Evolutionary conservation across 2,113 vertebrate species (phyloP).

Genomic region (Tauraco erythrolophus): DNA sequence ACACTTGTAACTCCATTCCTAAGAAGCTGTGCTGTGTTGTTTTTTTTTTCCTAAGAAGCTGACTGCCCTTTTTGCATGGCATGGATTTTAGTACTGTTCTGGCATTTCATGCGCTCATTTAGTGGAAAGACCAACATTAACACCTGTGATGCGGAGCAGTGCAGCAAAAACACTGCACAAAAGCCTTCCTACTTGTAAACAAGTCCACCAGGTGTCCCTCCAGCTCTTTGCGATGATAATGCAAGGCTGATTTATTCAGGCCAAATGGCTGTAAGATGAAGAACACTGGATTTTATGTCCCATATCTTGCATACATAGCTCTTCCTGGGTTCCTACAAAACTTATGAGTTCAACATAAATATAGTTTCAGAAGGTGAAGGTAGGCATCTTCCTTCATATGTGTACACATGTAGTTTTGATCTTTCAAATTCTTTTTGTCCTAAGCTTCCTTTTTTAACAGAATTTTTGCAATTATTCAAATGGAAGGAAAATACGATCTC

Average conservation of each 20-base stretch:
- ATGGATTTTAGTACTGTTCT: neutral
- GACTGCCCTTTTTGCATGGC: neutral
- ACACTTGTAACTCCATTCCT: neutral
- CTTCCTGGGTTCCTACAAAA: neutral
- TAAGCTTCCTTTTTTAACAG: neutral
- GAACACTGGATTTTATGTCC: neutral
- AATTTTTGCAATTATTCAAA: neutral
- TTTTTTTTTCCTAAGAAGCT: too few species aligned
- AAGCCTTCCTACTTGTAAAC: neutral
- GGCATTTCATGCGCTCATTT: neutral
- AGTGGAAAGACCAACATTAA: neutral
- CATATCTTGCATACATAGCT: neutral
- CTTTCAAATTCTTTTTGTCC: neutral
- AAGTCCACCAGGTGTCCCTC: conserved; percentile 66
- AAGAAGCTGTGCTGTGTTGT: neutral
- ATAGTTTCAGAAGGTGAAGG: neutral
- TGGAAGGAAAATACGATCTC: neutral
- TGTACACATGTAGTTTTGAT: neutral
- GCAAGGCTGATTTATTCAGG: neutral
- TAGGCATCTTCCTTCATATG: neutral
- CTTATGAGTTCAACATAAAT: neutral
- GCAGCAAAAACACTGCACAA: neutral
- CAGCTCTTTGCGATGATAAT: conserved; percentile 7
- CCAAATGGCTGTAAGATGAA: neutral
- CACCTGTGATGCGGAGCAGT: neutral